A percentile compares a stretch with the other conserved stretches of the same genome.
Conservation (phyloP, 2,888 invertebrate species). For the Meliscaeva auricollis region DNA sequence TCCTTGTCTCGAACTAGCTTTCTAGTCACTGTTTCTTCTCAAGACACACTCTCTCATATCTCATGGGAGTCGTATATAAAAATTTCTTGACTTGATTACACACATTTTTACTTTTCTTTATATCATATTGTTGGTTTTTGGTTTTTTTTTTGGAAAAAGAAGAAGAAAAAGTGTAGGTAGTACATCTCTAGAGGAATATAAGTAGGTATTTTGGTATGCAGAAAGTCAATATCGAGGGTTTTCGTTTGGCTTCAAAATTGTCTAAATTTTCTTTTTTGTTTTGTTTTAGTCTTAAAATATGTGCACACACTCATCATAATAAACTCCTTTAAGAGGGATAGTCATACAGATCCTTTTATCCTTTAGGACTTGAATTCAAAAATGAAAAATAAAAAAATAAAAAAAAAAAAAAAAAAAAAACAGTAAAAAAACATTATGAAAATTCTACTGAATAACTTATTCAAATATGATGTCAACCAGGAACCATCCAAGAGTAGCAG, state of each 20-base stretch:
- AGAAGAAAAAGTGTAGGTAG: background rate
- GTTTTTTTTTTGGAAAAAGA: slow-evolving; percentile 2
- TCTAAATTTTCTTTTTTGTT: slow-evolving; percentile 28
- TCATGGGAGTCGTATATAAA: slow-evolving; percentile 68
- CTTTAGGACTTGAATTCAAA: background rate
- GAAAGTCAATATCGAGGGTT: slow-evolving; percentile 65
- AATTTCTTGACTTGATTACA: slow-evolving; percentile 68
- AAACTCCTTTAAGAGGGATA: slow-evolving; percentile 66
- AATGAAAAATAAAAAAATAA: background rate
- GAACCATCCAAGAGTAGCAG: slow-evolving; percentile 9
- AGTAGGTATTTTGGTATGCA: slow-evolving; percentile 57
- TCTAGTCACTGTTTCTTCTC: slow-evolving; percentile 10
- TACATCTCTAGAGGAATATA: slow-evolving; percentile 21
- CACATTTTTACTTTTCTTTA: slow-evolving; percentile 56
- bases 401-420: too few species aligned
- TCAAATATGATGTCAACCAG: slow-evolving; percentile 67
- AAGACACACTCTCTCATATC: slow-evolving; percentile 31
- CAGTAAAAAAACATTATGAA: slow-evolving; percentile 17
- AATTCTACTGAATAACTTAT: slow-evolving; percentile 70
- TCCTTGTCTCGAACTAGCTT: slow-evolving; percentile 34
- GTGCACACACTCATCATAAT: slow-evolving; percentile 69
- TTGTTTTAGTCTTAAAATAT: slow-evolving; percentile 64
- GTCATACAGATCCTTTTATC: slow-evolving; percentile 68
- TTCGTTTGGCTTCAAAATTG: slow-evolving; percentile 39
- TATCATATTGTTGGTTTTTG: background rate